Percentiles rank a stretch among this genome's conserved stretches.
These are phyloP conservation scores for Brachyopa scutellaris DNA, from an alignment of 2,888 invertebrate genomes.

Conservation along the genomic window DNA sequence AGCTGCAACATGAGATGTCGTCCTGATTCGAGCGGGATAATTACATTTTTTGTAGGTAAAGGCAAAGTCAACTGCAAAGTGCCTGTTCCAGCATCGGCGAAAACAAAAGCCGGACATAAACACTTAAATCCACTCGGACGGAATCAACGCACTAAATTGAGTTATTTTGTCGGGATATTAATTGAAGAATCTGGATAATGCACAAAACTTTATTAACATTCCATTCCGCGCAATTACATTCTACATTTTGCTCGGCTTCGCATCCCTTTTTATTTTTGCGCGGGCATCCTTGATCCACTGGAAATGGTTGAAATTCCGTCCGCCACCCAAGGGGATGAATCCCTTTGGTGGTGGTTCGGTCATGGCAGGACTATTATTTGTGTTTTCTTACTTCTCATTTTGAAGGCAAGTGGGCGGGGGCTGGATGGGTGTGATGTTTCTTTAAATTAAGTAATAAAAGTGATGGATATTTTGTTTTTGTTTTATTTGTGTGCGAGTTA, in stretches of 20 bases:
- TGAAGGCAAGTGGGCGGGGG: conserved; percentile 1
- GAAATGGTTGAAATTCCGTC: conserved; percentile 45
- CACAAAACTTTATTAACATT: conserved; percentile 71
- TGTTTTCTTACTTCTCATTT: conserved; percentile 33
- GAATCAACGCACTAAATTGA: conserved; percentile 63
- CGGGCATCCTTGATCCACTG: conserved; percentile 40
- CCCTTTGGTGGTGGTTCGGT: conserved; percentile 19
- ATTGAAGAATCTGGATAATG: conserved; percentile 68
- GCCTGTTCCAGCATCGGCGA: no score
- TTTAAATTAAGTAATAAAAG: conserved; percentile 72
- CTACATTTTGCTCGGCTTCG: conserved; percentile 51
- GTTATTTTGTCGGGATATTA: conserved; percentile 62
- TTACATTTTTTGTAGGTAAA: neutral
- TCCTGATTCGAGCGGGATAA: neutral
- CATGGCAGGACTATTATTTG: conserved; percentile 59
- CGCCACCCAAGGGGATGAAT: conserved; percentile 45
- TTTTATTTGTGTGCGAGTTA: neutral
- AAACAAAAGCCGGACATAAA: neutral
- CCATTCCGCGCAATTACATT: conserved; percentile 71
- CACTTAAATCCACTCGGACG: conserved; percentile 36
- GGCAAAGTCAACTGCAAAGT: no score
- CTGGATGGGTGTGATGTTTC: conserved; percentile 20
- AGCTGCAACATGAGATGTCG: conserved; percentile 12
- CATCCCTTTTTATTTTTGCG: conserved; percentile 31
- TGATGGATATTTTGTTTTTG: conserved; percentile 44